Conservation (phyloP, 2,888 invertebrate species). For the Lordiphosa andalusiaca region DNA sequence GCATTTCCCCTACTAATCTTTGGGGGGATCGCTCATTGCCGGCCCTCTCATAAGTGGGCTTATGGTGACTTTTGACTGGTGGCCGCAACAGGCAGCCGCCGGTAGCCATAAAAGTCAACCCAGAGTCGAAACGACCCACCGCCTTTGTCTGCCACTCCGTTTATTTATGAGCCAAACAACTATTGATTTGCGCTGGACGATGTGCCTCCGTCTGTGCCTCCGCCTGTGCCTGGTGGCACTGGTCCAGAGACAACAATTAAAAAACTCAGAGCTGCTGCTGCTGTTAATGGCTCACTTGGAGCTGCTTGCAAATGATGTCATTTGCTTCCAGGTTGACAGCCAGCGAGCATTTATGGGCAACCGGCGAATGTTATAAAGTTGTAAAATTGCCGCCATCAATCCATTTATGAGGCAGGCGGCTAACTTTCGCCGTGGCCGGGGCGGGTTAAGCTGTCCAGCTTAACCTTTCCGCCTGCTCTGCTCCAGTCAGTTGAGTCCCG, state of each 20-base stretch:
- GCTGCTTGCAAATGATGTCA: constrained; percentile 50
- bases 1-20: constrained; percentile 43
- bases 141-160: constrained; percentile 55
- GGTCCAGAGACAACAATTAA: constrained; percentile 58
- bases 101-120: constrained; percentile 58
- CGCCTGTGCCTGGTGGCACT: constrained; percentile 11
- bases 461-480: constrained; percentile 47
- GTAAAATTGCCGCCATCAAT: constrained; percentile 57
- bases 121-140: constrained; percentile 49
- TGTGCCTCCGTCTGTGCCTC: constrained; percentile 4
- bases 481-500: constrained; percentile 14
- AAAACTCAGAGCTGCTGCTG: constrained; percentile 50
- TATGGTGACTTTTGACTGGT: constrained; percentile 32
- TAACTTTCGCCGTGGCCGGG: constrained; percentile 27
- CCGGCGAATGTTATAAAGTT: constrained; percentile 47
- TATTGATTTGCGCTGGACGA: constrained; percentile 23
- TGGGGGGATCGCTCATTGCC: constrained; percentile 2
- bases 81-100: constrained; percentile 29
- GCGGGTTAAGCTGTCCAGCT: constrained; percentile 63
- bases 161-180: constrained; percentile 64
- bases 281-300: constrained; percentile 63
- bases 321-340: constrained; percentile 42
- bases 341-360: constrained; percentile 49
- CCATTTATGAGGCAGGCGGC: constrained; percentile 35
- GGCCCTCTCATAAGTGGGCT: constrained; percentile 9